These are phyloP conservation scores for Ramphastos sulfuratus DNA, from an alignment of 2,113 vertebrate species.

Conservation along the genomic window DNA sequence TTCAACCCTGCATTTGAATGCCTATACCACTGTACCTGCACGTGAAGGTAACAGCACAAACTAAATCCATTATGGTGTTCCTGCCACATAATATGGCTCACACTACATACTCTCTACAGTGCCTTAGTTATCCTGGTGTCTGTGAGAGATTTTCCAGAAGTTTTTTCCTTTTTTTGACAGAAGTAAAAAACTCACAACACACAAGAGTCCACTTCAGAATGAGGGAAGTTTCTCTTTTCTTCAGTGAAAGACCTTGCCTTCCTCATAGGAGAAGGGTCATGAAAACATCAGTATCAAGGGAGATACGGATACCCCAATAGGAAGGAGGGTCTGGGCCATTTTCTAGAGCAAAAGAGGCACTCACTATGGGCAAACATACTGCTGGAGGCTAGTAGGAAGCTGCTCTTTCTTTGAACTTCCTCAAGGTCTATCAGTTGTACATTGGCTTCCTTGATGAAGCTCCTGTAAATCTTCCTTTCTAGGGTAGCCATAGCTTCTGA, in stretches of 20 bases:
- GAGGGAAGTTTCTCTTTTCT: neutral
- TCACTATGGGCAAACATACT: neutral
- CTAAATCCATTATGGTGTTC: neutral
- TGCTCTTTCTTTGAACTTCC: neutral
- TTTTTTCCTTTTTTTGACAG: neutral
- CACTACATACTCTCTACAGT: rapidly evolving
- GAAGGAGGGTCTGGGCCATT: neutral
- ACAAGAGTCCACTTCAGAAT: neutral
- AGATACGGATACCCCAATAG: rapidly evolving
- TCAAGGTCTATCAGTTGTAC: neutral
- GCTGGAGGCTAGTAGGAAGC: neutral
- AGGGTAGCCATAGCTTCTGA: neutral
- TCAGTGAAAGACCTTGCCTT: neutral
- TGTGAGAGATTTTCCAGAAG: neutral
- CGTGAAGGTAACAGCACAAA: neutral
- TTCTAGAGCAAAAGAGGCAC: neutral
- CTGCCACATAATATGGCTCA: neutral
- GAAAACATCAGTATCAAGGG: neutral
- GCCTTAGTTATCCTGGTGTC: neutral
- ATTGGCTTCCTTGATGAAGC: neutral
- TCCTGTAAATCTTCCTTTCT: neutral
- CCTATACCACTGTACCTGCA: neutral
- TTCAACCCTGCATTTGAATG: neutral
- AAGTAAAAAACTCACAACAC: neutral
- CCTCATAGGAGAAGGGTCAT: neutral